phyloP scores from a whole-genome alignment of 2,113 vertebrate genomes.

The Catharus fuscescens region DNA sequence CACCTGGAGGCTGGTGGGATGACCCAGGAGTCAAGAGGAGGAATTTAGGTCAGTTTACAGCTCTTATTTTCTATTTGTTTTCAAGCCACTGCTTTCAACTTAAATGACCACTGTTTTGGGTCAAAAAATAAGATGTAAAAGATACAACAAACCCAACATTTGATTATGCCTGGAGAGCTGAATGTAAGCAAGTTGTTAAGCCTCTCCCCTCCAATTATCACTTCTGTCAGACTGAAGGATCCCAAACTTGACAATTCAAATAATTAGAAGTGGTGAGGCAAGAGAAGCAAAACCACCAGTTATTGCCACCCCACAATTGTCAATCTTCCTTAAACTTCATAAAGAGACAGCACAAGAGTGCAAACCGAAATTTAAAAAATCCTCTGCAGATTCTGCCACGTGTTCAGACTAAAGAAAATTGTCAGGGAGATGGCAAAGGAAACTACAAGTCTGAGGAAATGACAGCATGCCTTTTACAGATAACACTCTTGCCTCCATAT shows the following conservation, averaged over 20 bases:
- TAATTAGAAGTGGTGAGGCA: neutral
- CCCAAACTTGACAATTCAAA: slow-evolving; percentile 9
- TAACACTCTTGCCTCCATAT: neutral
- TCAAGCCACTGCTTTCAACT: slow-evolving; percentile 10
- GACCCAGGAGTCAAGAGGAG: slow-evolving; percentile 52
- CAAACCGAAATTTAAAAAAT: neutral
- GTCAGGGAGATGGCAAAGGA: neutral
- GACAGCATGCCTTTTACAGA: neutral
- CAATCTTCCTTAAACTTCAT: neutral
- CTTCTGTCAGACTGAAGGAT: neutral
- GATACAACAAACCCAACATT: neutral
- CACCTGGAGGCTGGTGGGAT: slow-evolving; percentile 30
- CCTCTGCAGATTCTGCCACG: neutral
- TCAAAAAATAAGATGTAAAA: slow-evolving; percentile 18
- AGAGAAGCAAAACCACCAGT: neutral
- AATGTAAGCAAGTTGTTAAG: neutral
- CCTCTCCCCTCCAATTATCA: neutral
- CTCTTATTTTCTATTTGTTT: slow-evolving; percentile 50
- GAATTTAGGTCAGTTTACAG: slow-evolving; percentile 55
- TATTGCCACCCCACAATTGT: neutral
- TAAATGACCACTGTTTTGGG: neutral
- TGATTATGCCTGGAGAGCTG: neutral
- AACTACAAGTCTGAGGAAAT: neutral
- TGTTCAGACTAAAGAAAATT: neutral
- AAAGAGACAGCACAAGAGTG: neutral